A percentile compares a stretch with the other conserved stretches of the same genome.
Evolutionary conservation across 1,140 invertebrate genomes (phyloP).

Genomic region (Papilio helenus): DNA sequence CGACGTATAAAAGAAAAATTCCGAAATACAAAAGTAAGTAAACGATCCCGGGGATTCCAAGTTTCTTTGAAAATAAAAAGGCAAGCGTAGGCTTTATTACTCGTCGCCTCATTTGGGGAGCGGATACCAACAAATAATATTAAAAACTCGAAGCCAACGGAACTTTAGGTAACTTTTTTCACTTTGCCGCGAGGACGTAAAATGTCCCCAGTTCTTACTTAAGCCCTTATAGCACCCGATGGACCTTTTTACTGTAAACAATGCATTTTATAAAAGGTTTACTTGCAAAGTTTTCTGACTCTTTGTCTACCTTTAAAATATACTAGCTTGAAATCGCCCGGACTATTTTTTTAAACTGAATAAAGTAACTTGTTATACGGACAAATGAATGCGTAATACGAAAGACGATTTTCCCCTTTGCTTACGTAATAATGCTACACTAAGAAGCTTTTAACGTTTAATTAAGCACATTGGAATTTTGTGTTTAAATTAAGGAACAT

Average conservation of each 20-base stretch:
- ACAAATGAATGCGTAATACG: background rate
- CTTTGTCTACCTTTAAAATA: background rate
- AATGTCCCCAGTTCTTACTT: slow-evolving; percentile 10
- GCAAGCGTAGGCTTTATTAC: slow-evolving; percentile 40
- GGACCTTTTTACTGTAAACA: slow-evolving; percentile 13
- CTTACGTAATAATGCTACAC: background rate
- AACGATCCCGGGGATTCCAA: slow-evolving; percentile 6
- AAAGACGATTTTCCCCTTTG: background rate
- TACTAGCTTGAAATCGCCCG: background rate
- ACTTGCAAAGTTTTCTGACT: background rate
- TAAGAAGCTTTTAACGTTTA: background rate
- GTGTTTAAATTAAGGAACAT: background rate
- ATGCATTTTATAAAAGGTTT: slow-evolving; percentile 18
- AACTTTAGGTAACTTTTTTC: background rate
- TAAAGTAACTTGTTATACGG: background rate
- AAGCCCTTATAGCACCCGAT: background rate
- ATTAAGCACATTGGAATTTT: background rate
- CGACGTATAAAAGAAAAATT: background rate
- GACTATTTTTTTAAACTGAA: background rate
- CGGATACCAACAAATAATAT: slow-evolving; percentile 7
- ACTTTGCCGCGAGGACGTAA: background rate
- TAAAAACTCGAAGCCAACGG: slow-evolving; percentile 3
- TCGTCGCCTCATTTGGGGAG: slow-evolving; percentile 40
- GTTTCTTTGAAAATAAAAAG: slow-evolving; percentile 9
- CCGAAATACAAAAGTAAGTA: slow-evolving; percentile 20